These are phyloP conservation scores for Rynchops niger DNA, from an alignment of 2,113 vertebrate species.

Conservation along the genomic window DNA sequence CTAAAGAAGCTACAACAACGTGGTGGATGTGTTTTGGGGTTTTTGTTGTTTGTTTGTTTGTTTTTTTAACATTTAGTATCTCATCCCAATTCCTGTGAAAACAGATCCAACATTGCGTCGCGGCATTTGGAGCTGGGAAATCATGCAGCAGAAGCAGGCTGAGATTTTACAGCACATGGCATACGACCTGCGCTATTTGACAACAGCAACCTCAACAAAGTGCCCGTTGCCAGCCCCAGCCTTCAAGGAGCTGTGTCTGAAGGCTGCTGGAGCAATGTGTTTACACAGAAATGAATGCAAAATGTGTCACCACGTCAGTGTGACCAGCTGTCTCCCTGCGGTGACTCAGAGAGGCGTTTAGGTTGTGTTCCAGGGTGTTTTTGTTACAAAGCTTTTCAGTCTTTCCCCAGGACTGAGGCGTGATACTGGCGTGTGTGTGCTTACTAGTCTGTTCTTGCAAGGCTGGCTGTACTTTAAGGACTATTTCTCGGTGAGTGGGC, in stretches of 20 bases:
- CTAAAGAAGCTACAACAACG: neutral
- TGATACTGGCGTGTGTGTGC: neutral
- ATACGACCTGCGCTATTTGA: neutral
- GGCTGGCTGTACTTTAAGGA: neutral
- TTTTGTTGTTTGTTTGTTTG: too few relatives aligned
- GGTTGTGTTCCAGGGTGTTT: neutral
- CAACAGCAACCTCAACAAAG: neutral
- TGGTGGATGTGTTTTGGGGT: neutral
- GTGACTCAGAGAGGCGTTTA: neutral
- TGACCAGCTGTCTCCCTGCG: neutral
- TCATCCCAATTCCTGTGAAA: neutral
- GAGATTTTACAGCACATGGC: neutral
- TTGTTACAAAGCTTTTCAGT: neutral
- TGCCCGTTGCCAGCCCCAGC: neutral
- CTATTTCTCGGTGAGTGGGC: neutral
- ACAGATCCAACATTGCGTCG: neutral
- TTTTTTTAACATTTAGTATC: neutral
- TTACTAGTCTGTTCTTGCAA: neutral
- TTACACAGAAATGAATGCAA: neutral
- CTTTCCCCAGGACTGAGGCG: neutral
- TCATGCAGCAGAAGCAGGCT: neutral
- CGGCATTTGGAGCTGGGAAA: neutral
- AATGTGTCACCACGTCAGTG: neutral
- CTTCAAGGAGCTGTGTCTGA: neutral
- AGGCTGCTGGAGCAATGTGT: neutral